Conservation (phyloP, 1,140 invertebrate genomes). For the Drosophila subobscura region DNA sequence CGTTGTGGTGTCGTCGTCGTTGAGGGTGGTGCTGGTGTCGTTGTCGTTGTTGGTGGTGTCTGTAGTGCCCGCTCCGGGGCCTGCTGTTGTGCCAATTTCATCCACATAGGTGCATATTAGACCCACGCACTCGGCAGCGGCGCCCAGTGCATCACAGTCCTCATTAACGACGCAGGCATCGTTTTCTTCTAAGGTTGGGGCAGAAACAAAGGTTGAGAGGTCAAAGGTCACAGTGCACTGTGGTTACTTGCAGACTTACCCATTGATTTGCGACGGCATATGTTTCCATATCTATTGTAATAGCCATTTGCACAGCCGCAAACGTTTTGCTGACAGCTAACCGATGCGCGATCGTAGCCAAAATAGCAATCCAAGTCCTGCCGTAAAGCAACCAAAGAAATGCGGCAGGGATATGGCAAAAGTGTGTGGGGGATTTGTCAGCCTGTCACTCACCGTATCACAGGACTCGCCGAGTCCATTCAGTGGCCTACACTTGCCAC, state of each 20-base stretch:
- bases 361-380: slow-evolving; percentile 82
- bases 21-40: slow-evolving; percentile 7
- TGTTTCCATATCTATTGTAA: slow-evolving; percentile 83
- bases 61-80: slow-evolving; percentile 1
- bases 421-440: too few species aligned
- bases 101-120: slow-evolving; percentile 67
- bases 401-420: too few species aligned
- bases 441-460: slow-evolving; percentile 48
- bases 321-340: slow-evolving; percentile 73
- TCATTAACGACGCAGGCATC: slow-evolving; percentile 81
- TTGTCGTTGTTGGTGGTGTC: slow-evolving; percentile 18
- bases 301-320: slow-evolving; percentile 83
- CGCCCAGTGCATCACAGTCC: slow-evolving; percentile 75
- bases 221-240: too few species aligned
- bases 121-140: slow-evolving; percentile 60
- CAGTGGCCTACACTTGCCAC: slow-evolving; percentile 76
- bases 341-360: slow-evolving; percentile 81
- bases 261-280: slow-evolving; percentile 83
- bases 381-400: background rate
- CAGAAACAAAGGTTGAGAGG: background rate
- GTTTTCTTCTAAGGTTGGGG: slow-evolving; percentile 56
- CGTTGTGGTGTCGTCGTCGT: slow-evolving; percentile 25
- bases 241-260: slow-evolving; percentile 50
- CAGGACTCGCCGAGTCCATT: slow-evolving; percentile 73
- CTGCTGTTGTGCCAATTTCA: slow-evolving; percentile 38